Percentiles rank a stretch among this genome's conserved stretches.
phyloP scores from a whole-genome alignment of 2,888 invertebrate species.

The Microctonus hyperodae region DNA sequence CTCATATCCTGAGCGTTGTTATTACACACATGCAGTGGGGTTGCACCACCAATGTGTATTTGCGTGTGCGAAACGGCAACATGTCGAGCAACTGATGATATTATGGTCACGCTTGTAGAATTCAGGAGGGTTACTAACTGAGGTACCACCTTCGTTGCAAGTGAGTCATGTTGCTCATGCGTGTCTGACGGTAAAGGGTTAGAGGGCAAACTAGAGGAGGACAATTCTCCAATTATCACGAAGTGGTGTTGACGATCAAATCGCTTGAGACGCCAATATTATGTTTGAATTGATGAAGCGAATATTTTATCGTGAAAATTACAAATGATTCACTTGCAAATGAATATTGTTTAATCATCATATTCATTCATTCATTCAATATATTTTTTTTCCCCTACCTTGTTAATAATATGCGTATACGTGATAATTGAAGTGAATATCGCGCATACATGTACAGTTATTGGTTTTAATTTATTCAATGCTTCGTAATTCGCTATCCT shows the following conservation, averaged over 20 bases:
- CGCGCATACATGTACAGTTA: slow-evolving; percentile 24
- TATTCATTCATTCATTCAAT: too few relatives aligned
- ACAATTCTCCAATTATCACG: slow-evolving; percentile 8
- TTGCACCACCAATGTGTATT: slow-evolving; percentile 24
- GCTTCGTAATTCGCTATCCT: slow-evolving; percentile 37
- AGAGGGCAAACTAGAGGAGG: neutral
- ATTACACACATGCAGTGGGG: slow-evolving; percentile 13
- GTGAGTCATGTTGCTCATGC: slow-evolving; percentile 22
- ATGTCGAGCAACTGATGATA: slow-evolving; percentile 15
- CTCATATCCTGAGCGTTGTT: slow-evolving; percentile 23
- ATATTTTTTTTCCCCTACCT: too few relatives aligned
- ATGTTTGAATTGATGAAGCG: neutral
- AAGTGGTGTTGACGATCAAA: neutral
- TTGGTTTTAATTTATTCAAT: slow-evolving; percentile 42
- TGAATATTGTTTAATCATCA: too few relatives aligned
- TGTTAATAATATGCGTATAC: too few relatives aligned
- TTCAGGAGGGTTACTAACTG: slow-evolving; percentile 14
- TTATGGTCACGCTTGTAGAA: slow-evolving; percentile 15
- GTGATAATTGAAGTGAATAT: too few relatives aligned
- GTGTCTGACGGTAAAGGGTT: slow-evolving; percentile 13
- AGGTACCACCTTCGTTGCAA: neutral
- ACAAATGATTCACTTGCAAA: too few relatives aligned
- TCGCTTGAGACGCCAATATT: neutral
- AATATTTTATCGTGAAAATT: neutral
- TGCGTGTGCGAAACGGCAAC: slow-evolving; percentile 13